These are phyloP conservation scores for Drosophila tropicalis DNA, from an alignment of 1,140 invertebrate species.

Conservation along the genomic window DNA sequence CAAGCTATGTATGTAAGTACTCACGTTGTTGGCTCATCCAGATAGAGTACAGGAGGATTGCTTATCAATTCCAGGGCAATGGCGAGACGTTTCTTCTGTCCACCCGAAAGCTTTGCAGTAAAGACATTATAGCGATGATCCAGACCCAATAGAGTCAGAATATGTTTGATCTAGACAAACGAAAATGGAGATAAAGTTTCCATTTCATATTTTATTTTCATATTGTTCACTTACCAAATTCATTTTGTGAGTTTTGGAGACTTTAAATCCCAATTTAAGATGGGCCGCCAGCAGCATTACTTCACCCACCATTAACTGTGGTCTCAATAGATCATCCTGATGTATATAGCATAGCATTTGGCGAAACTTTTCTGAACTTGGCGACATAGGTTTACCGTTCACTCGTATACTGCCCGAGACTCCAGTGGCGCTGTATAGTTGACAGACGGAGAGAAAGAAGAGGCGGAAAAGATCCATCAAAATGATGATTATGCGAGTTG, in stretches of 20 bases:
- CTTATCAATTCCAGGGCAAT: constrained; percentile 94
- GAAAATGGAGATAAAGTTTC: not conserved
- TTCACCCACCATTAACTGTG: constrained; percentile 91
- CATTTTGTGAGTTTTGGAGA: constrained; percentile 83
- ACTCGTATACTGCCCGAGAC: constrained; percentile 88
- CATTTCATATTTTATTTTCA: not conserved
- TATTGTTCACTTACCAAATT: constrained; percentile 55
- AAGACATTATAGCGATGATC: constrained; percentile 87
- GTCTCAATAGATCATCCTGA: constrained; percentile 93
- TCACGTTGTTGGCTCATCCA: constrained; percentile 97
- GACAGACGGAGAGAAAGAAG: constrained; percentile 16
- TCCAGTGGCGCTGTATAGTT: constrained; percentile 84
- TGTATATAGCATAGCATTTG: constrained; percentile 95
- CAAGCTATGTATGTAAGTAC: constrained; percentile 52
- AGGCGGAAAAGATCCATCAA: constrained; percentile 29
- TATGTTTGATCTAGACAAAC: constrained; percentile 85
- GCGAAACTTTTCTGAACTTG: constrained; percentile 87
- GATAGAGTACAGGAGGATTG: constrained; percentile 95
- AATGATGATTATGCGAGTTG: constrained; percentile 34
- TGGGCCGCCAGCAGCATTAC: constrained; percentile 93
- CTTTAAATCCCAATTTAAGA: constrained; percentile 90
- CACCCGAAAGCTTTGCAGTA: constrained; percentile 91
- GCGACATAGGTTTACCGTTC: constrained; percentile 90
- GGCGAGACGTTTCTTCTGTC: constrained; percentile 93
- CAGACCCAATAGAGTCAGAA: constrained; percentile 89